Base-by-base conservation (phyloP, 2,888 invertebrate species). In the Pterostichus niger region DNA sequence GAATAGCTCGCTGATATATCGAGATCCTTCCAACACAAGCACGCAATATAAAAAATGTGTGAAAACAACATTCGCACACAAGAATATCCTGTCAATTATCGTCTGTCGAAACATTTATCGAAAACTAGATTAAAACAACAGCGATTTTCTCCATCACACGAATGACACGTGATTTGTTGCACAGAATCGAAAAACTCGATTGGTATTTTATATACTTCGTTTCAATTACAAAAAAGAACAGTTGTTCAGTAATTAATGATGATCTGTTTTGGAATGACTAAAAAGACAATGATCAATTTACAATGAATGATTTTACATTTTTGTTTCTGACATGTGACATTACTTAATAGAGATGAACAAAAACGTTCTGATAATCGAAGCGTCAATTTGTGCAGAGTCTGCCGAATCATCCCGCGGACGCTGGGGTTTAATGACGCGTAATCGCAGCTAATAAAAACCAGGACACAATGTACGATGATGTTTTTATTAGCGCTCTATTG, bases 351-450 rank as follows among this genome's bases (percentile, higher is more conserved):
- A 13, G 17, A n/a, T 13, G 44, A 64, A 71, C 68, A 44, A 71
- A 24, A 71, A 15, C 68, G 68, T 71, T 44, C 40, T 71, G 44
- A 10, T 40, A 71, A 64, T 17, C 24, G 44, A 40, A 71, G 15
- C 44, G 40, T 40, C 44, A 71, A 15, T 56, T 56, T 13, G 52
- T 52, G 52, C 13, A n/a, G n/a, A 52, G n/a, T 52, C 17, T 56
- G 56, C 17, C 17, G 56, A 56, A 56, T 40, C 40, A 40, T 7
- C 6, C 40, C 40, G 11, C 13, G 17, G 64, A 3, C 33, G 11
- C 40, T 13, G 7, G 44, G 17, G 40, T 40, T 44, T 71, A 71
- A 71, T 71, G 68, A 71, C 17, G 68, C 68, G 68, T 71, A 17
- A 71, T 35, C 35, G 5, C 33, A n/a, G 17, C 15, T 17, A 13